Conservation (phyloP, 2,797 vertebrate genomes). For the Tolypeutes matacus region DNA sequence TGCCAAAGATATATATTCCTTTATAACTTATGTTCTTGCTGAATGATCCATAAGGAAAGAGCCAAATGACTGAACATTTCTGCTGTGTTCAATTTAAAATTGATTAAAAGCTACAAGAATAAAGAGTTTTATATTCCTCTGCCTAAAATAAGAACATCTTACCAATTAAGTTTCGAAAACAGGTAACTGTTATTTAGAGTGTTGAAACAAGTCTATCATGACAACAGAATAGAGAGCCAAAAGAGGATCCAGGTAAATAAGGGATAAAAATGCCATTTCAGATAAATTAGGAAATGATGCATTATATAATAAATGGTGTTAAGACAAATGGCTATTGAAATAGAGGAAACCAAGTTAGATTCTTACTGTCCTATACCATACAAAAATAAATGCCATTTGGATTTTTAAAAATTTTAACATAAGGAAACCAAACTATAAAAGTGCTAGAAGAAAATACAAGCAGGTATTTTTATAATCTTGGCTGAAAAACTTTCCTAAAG, state of each 20-base stretch:
- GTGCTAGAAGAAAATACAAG: constrained; percentile 59
- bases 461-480: constrained; percentile 56
- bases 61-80: neutral
- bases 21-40: neutral
- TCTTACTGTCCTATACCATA: neutral
- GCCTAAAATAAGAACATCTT: neutral
- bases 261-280: neutral
- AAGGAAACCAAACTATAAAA: constrained; percentile 51
- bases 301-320: neutral
- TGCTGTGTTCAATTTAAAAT: constrained; percentile 39
- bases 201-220: neutral
- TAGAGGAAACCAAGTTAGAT: neutral
- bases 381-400: constrained; percentile 31
- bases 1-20: neutral
- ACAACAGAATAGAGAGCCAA: neutral
- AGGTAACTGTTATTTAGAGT: neutral
- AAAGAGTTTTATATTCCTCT: constrained; percentile 22
- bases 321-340: neutral
- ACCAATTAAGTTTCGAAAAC: neutral
- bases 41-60: neutral
- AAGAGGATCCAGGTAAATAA: neutral
- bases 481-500: constrained; percentile 23
- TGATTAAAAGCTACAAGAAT: constrained; percentile 46
- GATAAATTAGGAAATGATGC: neutral
- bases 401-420: constrained; percentile 43